A percentile compares a stretch with the other conserved stretches of the same genome.
Conservation (phyloP, 2,888 invertebrate species). For the Drosophila conformis region DNA sequence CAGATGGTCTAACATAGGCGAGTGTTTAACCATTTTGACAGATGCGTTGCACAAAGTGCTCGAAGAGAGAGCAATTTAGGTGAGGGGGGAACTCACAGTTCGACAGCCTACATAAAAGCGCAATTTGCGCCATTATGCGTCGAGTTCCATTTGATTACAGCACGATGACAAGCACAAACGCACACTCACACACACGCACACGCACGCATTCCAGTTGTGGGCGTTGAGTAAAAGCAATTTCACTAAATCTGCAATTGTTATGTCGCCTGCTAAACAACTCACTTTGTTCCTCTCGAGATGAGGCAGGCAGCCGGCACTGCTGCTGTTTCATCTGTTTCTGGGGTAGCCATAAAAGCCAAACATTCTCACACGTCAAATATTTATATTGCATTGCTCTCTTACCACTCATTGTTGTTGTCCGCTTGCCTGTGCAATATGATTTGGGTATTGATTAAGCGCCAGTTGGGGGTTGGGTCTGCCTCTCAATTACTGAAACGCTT, state of each 20-base stretch:
- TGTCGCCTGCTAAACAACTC: constrained; percentile 77
- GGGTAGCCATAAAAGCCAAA: constrained; percentile 64
- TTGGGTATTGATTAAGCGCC: constrained; percentile 76
- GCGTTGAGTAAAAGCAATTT: constrained; percentile 70
- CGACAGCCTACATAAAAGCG: constrained; percentile 77
- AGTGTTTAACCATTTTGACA: constrained; percentile 68
- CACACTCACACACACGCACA: constrained; percentile 44
- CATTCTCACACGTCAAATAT: constrained; percentile 78
- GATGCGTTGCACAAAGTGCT: constrained; percentile 48
- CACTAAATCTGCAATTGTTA: constrained; percentile 79
- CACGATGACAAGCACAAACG: constrained; percentile 61
- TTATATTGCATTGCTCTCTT: constrained; percentile 67
- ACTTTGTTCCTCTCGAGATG: constrained; percentile 41
- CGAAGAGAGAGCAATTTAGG: background rate
- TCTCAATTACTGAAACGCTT: constrained; percentile 69
- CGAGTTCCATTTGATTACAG: constrained; percentile 77
- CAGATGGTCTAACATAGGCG: constrained; percentile 45
- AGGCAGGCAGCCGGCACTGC: background rate
- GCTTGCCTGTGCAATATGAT: constrained; percentile 51
- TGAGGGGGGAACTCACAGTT: constrained; percentile 37
- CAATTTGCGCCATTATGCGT: constrained; percentile 77
- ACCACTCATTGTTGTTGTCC: constrained; percentile 23
- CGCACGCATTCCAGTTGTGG: constrained; percentile 27
- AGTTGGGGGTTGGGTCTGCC: constrained; percentile 36
- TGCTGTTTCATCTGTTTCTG: constrained; percentile 12